A percentile compares a stretch with the other conserved stretches of the same genome.
These are phyloP conservation scores for Selene dorsalis DNA, from an alignment of 2,797 vertebrate genomes.

Conservation along the genomic window DNA sequence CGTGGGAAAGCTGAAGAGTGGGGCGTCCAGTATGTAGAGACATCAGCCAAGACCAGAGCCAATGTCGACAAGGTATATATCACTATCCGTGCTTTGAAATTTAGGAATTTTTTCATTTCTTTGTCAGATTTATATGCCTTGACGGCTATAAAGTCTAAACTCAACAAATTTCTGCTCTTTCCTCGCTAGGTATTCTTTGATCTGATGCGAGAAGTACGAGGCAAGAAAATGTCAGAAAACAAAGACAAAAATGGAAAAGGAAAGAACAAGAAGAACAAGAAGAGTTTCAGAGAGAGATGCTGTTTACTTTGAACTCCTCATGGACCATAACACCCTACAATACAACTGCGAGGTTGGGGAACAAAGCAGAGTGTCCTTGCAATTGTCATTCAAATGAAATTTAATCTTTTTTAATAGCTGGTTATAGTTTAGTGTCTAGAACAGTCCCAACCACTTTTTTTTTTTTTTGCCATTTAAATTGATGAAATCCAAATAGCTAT, in stretches of 20 bases:
- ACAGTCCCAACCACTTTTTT: conserved; percentile 48
- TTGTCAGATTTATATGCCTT: neutral
- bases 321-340: conserved; percentile 63
- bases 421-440: conserved; percentile 65
- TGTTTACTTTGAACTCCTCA: conserved; percentile 92
- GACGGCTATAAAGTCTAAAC: neutral
- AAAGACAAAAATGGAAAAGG: conserved; percentile 99
- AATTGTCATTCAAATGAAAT: conserved; percentile 54
- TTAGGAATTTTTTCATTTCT: neutral
- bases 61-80: conserved; percentile 93
- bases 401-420: conserved; percentile 56
- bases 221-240: conserved; percentile 99
- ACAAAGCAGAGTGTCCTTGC: conserved; percentile 50
- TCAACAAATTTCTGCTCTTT: neutral
- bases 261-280: conserved; percentile 96
- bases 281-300: conserved; percentile 95
- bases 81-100: neutral
- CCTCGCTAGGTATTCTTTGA: conserved; percentile 94
- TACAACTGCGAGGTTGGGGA: conserved; percentile 48
- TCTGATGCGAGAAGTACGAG: conserved; percentile 96
- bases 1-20: conserved; percentile 93
- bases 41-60: conserved; percentile 96
- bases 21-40: conserved; percentile 97
- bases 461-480: conserved; percentile 40
- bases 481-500: conserved; percentile 43